A percentile compares a stretch with the other conserved stretches of the same genome.
phyloP scores from a whole-genome alignment of 2,888 invertebrate species.

The Tinea pellionella region DNA sequence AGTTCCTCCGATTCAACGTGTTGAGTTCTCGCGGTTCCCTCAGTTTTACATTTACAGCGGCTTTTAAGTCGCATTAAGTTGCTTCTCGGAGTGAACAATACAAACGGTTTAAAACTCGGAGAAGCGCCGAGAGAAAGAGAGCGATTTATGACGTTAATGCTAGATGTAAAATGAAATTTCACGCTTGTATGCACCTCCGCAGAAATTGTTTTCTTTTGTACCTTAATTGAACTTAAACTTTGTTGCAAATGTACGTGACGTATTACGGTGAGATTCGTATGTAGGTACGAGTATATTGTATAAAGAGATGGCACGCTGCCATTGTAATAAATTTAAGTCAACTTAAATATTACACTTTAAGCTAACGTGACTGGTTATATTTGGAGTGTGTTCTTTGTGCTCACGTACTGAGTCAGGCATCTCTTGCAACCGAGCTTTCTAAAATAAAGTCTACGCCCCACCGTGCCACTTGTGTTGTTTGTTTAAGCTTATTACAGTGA shows the following conservation, averaged over 20 bases:
- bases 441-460: background rate
- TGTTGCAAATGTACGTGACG: constrained; percentile 10
- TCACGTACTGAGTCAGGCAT: background rate
- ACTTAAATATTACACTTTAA: constrained; percentile 4
- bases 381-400: constrained; percentile 6
- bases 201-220: constrained; percentile 34
- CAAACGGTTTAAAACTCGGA: constrained; percentile 49
- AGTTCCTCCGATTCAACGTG: constrained; percentile 5
- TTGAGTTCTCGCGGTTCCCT: constrained; percentile 23
- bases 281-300: background rate
- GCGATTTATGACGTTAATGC: constrained; percentile 54
- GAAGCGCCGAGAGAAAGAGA: constrained; percentile 33
- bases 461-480: background rate
- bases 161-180: constrained; percentile 48
- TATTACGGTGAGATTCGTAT: background rate
- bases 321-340: constrained; percentile 12
- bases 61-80: constrained; percentile 58
- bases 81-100: constrained; percentile 44
- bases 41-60: constrained; percentile 48
- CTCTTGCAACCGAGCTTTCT: constrained; percentile 1
- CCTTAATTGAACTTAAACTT: constrained; percentile 10
- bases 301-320: constrained; percentile 12
- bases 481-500: constrained; percentile 5
- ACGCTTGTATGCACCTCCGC: constrained; percentile 35
- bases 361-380: constrained; percentile 5